Conservation (phyloP, 1,140 invertebrate genomes). For the Thaumetopoea pityocampa region DNA sequence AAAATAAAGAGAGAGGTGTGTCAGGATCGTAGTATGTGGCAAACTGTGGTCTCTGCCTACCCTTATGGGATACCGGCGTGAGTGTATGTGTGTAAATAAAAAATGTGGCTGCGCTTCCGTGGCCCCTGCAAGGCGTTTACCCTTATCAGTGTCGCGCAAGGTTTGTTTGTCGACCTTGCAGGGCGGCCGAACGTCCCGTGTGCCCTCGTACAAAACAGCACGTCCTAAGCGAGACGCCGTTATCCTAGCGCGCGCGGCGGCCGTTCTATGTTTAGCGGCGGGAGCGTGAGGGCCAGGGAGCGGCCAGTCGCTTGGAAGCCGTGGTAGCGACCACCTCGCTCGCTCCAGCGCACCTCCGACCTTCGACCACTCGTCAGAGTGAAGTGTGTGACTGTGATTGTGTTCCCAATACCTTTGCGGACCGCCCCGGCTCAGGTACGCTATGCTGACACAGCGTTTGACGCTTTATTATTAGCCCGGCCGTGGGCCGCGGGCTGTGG, state of each 20-base stretch:
- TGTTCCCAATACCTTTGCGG: slow-evolving; percentile 35
- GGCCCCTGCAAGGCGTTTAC: not conserved
- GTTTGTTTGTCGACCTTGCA: slow-evolving; percentile 59
- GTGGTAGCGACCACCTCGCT: slow-evolving; percentile 56
- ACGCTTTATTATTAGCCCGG: slow-evolving; percentile 29
- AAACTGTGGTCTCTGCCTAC: no score
- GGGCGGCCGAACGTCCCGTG: slow-evolving; percentile 24
- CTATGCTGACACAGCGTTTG: slow-evolving; percentile 4
- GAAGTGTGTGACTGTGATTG: slow-evolving; percentile 69
- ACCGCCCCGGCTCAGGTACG: slow-evolving; percentile 40
- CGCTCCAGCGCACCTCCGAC: slow-evolving; percentile 53
- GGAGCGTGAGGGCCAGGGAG: slow-evolving; percentile 24
- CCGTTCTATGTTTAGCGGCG: slow-evolving; percentile 52
- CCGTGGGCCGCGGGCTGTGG: slow-evolving; percentile 17
- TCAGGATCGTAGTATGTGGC: no score
- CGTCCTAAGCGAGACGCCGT: slow-evolving; percentile 53
- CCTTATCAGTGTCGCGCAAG: slow-evolving; percentile 25
- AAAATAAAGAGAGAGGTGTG: no score
- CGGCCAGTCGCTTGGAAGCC: slow-evolving; percentile 57
- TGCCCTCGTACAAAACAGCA: slow-evolving; percentile 24
- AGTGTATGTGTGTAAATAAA: no score
- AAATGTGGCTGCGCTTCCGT: no score
- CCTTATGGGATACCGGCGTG: no score
- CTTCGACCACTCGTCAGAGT: slow-evolving; percentile 67
- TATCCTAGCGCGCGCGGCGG: slow-evolving; percentile 34